A percentile compares a stretch with the other conserved stretches of the same genome.
Conservation (phyloP, 1,140 invertebrate genomes). For the Lamellibrachia luymesi region DNA sequence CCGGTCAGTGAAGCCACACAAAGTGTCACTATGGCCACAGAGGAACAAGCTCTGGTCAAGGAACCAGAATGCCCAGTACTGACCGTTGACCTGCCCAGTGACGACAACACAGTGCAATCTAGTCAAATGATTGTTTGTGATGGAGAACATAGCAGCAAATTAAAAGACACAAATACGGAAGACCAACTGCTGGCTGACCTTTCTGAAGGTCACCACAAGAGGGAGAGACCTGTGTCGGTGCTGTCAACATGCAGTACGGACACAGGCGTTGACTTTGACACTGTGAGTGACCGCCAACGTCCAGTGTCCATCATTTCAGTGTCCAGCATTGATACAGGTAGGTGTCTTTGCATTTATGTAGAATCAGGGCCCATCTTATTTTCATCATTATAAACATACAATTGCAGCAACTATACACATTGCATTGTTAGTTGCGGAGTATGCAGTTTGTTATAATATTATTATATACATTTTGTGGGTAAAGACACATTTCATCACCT, state of each 20-base stretch:
- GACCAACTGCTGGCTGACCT: constrained; percentile 17
- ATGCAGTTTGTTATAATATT: no score
- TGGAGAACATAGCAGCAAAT: not conserved
- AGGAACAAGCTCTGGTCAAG: not conserved
- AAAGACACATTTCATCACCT: no score
- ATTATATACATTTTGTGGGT: no score
- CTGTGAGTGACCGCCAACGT: constrained; percentile 1
- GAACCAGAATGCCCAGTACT: not conserved
- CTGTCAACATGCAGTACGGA: constrained; percentile 18
- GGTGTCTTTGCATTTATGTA: not conserved
- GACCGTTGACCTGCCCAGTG: not conserved
- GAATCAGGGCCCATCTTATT: no score
- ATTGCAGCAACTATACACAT: no score
- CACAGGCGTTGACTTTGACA: constrained; percentile 5
- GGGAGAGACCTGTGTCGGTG: constrained; percentile 18
- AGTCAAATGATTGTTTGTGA: not conserved
- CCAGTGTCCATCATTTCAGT: constrained; percentile 17
- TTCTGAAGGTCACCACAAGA: constrained; percentile 7
- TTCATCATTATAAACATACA: no score
- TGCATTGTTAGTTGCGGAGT: no score
- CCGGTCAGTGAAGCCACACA: not conserved
- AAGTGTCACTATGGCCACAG: not conserved
- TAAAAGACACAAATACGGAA: not conserved
- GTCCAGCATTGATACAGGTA: constrained; percentile 18
- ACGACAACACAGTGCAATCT: not conserved